Evolutionary conservation across 2,888 invertebrate species (phyloP), one percentile per base, ranked within the genome.

Genomic region (Euphydryas editha): DNA sequence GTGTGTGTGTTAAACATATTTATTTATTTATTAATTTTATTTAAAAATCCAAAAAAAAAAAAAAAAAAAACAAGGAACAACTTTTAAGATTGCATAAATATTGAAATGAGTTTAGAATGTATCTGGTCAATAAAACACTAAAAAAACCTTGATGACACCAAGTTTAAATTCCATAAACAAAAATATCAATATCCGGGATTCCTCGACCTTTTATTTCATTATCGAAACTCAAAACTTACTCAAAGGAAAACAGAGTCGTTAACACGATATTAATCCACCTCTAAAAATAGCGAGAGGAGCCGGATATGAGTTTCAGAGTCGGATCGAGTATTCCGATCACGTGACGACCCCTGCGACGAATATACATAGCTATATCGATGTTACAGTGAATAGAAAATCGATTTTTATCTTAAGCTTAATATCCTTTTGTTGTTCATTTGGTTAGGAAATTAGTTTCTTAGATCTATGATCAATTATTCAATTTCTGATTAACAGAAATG

Each of bases 221-320:
- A 51, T 13, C 21, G n/a, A 51, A 51, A 51, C 24, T 51, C 51
- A 51, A 30, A 51, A 54, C 54, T 54, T 17, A 54, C 54, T 54
- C 36, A 54, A 54, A 56, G 58, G 37, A 65, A 68, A 68, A 65
- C 64, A 63, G 30, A 58, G 54, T 49, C 39, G 44, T 46, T 37
- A 65, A 30, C 42, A 60, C n/a, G 37, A 42, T 68, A 69, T 69
- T 71, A 71, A 69, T 65, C 65, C 70, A 49, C 37, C 57, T 54
- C 75, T 79, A 80, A 80, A 80, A 80, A 80, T 80, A 79, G 66
- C 69, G 65, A 76, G 51, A 55, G 42, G 42, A 44, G 65, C 79
- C 85, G 87, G 87, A 86, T 86, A 86, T 86, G 83, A 87, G 83
- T 80, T 81, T 78, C 75, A 76, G 76, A 61, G 66, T 47, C 54